Base-by-base conservation (phyloP, 2,113 vertebrate genomes). In the Elephas maximus region DNA sequence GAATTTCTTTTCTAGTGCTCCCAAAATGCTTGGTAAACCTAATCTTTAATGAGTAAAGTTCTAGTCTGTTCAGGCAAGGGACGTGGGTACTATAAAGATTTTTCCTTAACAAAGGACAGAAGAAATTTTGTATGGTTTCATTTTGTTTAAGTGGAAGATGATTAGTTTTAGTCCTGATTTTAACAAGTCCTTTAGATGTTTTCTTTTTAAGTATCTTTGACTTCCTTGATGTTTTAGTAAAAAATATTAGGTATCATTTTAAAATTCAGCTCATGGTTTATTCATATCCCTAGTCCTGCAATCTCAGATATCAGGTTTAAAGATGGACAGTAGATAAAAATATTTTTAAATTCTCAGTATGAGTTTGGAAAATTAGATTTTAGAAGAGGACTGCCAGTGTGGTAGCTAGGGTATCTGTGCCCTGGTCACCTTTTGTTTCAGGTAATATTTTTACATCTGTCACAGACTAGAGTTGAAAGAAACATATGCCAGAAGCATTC, bases 1-100 rank as follows among this genome's bases (percentile, higher is more conserved):
- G 45, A 45, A 45, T 53, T 94, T 90, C 41, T 90, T 53, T 97
- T 91, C 71, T 93, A 30, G 67, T n/a, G 93, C 44, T 95, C 76
- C 37, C 57, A 37, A 77, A 88, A 62, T 92, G 24, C 74, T 85
- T 85, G 74, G 37, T 65, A 79, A 88, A 48, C 33, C 30, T 67
- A 69, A 57, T 87, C 48, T 88, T 81, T 74, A 63, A 37, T 69
- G 23, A 78, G 20, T 60, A 51, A 41, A 86, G 18, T 44, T 12
- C 33, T 37, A 37, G 33, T 60, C 26, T 77, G 3, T 33, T 62
- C 41, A 57, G 91, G 48, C 51, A 88, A 57, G 57, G 41, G 90
- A 67, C 20, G 8, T 57, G 62, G 26, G 18, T 62, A 44, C 37
- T 71, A 37, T 48, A 77, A 60, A 71, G 51, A 45, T 17, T 86